Conservation (phyloP, 2,888 invertebrate genomes). For the Hypomecis punctinalis region DNA sequence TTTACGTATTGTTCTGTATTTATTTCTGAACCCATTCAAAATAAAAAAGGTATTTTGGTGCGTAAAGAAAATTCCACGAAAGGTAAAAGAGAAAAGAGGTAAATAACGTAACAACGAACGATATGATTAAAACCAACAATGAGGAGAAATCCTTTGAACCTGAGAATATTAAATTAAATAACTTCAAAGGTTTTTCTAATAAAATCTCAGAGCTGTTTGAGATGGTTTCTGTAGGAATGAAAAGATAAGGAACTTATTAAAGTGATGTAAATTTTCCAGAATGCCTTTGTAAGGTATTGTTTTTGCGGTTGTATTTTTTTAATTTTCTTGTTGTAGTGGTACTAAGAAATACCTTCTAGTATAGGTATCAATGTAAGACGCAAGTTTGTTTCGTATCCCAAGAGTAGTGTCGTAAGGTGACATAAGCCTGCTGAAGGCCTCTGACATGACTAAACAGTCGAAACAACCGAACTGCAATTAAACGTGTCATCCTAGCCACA, state of each 20-base stretch:
- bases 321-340: neutral
- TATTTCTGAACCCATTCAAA: no score
- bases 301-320: neutral
- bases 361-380: no score
- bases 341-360: no score
- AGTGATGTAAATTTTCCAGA: neutral
- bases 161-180: conserved; percentile 4
- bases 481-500: no score
- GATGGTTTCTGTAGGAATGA: conserved; percentile 1
- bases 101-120: conserved; percentile 1
- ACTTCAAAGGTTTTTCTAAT: conserved; percentile 12
- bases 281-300: neutral
- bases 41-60: neutral
- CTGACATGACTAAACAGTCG: no score
- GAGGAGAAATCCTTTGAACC: conserved; percentile 4
- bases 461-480: no score
- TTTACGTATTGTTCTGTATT: neutral
- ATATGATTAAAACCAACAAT: conserved; percentile 7
- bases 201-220: conserved; percentile 1
- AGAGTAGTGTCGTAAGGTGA: no score
- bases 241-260: conserved; percentile 6
- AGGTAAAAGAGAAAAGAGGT: conserved; percentile 2
- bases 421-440: no score
- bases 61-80: neutral
- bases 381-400: no score